These are phyloP conservation scores for Tenebrosternarchus preto DNA, from an alignment of 2,113 vertebrate species.

Conservation along the genomic window DNA sequence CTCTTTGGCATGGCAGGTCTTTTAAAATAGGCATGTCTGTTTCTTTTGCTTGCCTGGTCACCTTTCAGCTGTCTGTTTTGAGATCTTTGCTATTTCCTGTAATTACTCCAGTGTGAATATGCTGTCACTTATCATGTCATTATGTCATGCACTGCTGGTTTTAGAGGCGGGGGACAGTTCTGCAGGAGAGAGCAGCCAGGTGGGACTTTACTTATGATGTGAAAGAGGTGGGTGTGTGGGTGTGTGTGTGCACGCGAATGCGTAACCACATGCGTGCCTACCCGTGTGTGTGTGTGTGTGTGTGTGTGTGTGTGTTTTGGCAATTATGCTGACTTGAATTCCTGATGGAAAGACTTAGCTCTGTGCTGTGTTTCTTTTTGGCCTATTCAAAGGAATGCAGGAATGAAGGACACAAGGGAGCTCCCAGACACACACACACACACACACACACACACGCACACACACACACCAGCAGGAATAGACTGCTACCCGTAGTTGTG, in stretches of 20 bases:
- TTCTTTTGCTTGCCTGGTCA: constrained; percentile 22
- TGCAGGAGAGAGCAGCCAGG: background rate
- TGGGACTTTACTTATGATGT: too few relatives aligned
- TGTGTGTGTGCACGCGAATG: background rate
- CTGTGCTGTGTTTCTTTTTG: background rate
- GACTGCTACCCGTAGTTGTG: background rate
- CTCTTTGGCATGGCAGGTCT: constrained; percentile 4
- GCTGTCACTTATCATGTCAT: background rate
- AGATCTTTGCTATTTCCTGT: background rate
- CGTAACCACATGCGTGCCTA: too few relatives aligned
- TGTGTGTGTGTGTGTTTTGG: background rate
- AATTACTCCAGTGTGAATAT: constrained; percentile 10
- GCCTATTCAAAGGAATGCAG: background rate
- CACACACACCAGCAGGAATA: constrained; percentile 37
- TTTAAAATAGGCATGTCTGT: background rate
- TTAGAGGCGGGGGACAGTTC: background rate
- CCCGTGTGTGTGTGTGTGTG: constrained; percentile 4
- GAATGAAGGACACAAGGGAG: constrained; percentile 8
- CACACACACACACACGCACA: constrained; percentile 28
- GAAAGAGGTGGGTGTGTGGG: background rate
- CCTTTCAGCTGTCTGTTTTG: background rate
- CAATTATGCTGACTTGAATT: background rate
- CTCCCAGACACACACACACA: background rate
- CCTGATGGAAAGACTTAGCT: background rate
- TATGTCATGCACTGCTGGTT: background rate